These are phyloP conservation scores for Carassius auratus DNA, from an alignment of 2,113 vertebrate species.

Conservation along the genomic window DNA sequence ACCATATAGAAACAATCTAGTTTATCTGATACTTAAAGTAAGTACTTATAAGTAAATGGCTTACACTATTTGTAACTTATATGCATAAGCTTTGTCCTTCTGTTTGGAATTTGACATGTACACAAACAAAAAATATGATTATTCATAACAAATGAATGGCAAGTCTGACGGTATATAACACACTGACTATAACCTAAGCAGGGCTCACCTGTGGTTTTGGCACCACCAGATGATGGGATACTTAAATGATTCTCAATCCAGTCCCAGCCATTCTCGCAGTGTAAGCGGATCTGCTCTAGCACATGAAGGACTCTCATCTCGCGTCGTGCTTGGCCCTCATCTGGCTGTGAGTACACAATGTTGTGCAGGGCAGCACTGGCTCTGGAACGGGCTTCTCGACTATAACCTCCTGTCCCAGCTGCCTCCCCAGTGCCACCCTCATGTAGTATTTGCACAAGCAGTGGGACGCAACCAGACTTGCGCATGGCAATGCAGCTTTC, in stretches of 20 bases:
- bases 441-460: slow-evolving; percentile 94
- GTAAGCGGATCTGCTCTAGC: slow-evolving; percentile 93
- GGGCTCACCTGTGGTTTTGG: slow-evolving; percentile 63
- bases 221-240: slow-evolving; percentile 66
- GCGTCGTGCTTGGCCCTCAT: slow-evolving; percentile 92
- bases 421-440: slow-evolving; percentile 67
- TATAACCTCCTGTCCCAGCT: slow-evolving; percentile 65
- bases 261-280: slow-evolving; percentile 97
- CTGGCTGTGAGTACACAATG: slow-evolving; percentile 94
- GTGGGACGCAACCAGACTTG: slow-evolving; percentile 91
- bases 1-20: no score
- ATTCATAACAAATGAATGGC: neutral
- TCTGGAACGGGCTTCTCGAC: slow-evolving; percentile 88
- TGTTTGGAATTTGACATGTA: no score
- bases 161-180: neutral
- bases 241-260: slow-evolving; percentile 84
- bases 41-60: no score
- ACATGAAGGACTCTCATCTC: slow-evolving; percentile 96
- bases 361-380: slow-evolving; percentile 95
- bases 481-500: slow-evolving; percentile 97
- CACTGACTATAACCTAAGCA: neutral
- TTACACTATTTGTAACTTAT: no score
- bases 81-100: no score
- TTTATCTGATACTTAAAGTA: no score
- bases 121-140: no score